phyloP scores from a whole-genome alignment of 2,797 vertebrate genomes.

The Betta splendens region DNA sequence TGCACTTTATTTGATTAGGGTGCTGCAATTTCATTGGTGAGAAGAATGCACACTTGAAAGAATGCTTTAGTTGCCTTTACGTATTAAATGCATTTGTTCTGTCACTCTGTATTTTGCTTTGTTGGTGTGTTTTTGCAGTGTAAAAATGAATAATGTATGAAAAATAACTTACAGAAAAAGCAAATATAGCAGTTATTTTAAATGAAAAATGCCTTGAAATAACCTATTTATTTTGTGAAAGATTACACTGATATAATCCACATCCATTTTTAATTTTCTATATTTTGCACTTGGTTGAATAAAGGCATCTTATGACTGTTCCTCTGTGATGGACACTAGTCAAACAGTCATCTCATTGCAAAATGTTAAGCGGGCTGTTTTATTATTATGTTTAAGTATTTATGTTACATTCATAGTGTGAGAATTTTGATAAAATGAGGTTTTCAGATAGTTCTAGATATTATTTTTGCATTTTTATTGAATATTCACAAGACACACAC shows the following conservation, averaged over 20 bases:
- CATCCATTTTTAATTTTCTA: slow-evolving; percentile 11
- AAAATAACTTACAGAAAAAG: slow-evolving; percentile 10
- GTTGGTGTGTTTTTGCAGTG: slow-evolving; percentile 31
- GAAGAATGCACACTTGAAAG: slow-evolving; percentile 25
- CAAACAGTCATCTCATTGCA: neutral
- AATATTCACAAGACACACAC: neutral
- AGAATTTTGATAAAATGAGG: neutral
- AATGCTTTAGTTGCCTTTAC: slow-evolving; percentile 13
- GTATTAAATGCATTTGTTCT: slow-evolving; percentile 14
- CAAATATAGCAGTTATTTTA: slow-evolving; percentile 5
- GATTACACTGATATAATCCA: neutral
- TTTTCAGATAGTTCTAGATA: neutral
- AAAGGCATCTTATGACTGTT: neutral
- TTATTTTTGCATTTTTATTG: neutral
- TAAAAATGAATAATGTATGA: slow-evolving; percentile 39
- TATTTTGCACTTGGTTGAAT: slow-evolving; percentile 1
- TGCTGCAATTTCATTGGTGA: slow-evolving; percentile 18
- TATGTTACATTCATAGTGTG: too few relatives aligned
- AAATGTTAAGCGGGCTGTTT: neutral
- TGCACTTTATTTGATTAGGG: slow-evolving; percentile 28
- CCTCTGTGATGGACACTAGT: neutral
- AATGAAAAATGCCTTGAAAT: slow-evolving; percentile 4
- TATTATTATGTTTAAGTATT: too few relatives aligned
- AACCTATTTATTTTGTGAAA: neutral
- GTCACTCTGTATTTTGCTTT: slow-evolving; percentile 25